phyloP scores from a whole-genome alignment of 2,888 invertebrate species.

The Drosophila kambysellisi region DNA sequence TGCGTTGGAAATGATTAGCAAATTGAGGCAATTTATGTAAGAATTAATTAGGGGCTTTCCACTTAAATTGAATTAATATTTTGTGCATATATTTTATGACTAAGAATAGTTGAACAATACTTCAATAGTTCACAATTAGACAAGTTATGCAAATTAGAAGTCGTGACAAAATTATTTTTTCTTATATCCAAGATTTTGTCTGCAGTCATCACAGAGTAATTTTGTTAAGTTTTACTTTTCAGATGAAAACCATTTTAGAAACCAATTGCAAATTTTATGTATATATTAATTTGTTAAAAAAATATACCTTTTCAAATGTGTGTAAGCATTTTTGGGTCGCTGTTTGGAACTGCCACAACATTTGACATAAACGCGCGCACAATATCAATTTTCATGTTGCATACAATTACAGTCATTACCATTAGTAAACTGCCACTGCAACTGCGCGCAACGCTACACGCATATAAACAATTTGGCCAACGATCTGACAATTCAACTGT shows the following conservation, averaged over 20 bases:
- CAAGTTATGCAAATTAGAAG: neutral
- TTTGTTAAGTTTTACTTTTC: neutral
- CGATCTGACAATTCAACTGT: conserved; percentile 81
- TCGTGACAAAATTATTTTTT: neutral
- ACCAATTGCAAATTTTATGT: neutral
- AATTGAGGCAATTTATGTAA: neutral
- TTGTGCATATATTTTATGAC: neutral
- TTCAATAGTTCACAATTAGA: neutral
- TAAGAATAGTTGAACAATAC: neutral
- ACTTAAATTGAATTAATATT: neutral
- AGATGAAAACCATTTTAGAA: neutral
- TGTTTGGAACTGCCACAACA: conserved; percentile 68
- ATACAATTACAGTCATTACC: conserved; percentile 82
- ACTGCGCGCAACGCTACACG: conserved; percentile 9
- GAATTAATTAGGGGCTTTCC: neutral
- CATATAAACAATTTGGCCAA: conserved; percentile 73
- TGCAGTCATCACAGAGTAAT: neutral
- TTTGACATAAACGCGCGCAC: conserved; percentile 76
- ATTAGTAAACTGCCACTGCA: conserved; percentile 76
- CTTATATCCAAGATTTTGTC: neutral
- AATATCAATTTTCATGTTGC: conserved; percentile 79
- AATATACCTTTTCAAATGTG: conserved; percentile 30
- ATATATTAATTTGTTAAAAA: conserved; percentile 3
- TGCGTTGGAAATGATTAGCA: neutral
- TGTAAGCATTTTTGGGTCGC: conserved; percentile 59